Evolutionary conservation across 2,888 invertebrate genomes (phyloP), one percentile per base, ranked within the genome.

Genomic region (Noctuana brunneofusca): DNA sequence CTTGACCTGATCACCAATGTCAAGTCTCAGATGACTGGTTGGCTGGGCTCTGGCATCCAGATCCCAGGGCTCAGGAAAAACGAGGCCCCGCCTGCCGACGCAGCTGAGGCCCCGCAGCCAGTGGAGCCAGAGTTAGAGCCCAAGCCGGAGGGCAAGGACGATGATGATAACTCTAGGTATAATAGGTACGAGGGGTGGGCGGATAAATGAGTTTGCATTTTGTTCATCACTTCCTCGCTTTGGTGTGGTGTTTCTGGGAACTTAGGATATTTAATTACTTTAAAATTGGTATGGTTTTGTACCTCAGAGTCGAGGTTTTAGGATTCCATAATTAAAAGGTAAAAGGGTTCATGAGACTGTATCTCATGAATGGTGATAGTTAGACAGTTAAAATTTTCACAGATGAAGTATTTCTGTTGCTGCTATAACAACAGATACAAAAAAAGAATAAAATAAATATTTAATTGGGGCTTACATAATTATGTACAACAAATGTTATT

Each of bases 151-250:
- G 83, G 78, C 50, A 94, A 94, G 84, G 96, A 97, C 77, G 96
- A 97, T 87, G 97, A 97, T 86, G 96, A 96, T 92, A 96, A 96
- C 92, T 96, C 96, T 89, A 96, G 96, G 96, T 96, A 94, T 92
- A 94, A 92, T 93, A 94, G 94, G 94, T 94, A 94, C 92, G 94
- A 79, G 90, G 94, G 94, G 93, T 92, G 81, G 80, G 88, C 92
- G 80, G 89, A 89, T 79, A 71, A 91, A 91, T 92, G 92, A 91
- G 90, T 87, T 87, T 82, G 77, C 78, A 73, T 71, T 58, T 66
- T 73, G 70, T 69, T 72, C 67, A 27, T 48, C 53, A 60, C 49
- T 38, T 60, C 66, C 65, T 30, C 64, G 64, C 66, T 46, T 55
- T 68, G 71, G 70, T 70, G 68, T 70, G 67, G 70, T 66, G 73